phyloP scores from a whole-genome alignment of 2,888 invertebrate genomes.

The Euplagia quadripunctaria region DNA sequence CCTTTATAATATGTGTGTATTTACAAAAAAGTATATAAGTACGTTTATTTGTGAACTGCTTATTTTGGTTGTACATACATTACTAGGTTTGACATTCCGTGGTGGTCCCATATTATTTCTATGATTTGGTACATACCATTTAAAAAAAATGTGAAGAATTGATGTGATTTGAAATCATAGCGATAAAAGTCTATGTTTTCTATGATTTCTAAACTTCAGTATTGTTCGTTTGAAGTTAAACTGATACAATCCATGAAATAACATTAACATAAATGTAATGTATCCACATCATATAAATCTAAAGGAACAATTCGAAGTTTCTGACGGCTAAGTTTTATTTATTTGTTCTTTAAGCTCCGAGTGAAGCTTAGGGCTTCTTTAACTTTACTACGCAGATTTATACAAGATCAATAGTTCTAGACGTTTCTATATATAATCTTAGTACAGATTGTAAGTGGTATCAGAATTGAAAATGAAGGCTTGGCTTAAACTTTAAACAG shows the following conservation, averaged over 20 bases:
- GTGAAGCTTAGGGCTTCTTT: constrained; percentile 32
- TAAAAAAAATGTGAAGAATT: no score
- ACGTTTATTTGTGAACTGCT: no score
- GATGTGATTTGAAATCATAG: no score
- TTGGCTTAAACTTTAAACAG: constrained; percentile 57
- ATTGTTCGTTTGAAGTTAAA: background rate
- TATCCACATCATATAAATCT: background rate
- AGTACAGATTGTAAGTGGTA: constrained; percentile 32
- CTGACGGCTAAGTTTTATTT: constrained; percentile 36
- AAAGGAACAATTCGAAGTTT: constrained; percentile 19
- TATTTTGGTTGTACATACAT: no score
- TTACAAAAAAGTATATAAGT: no score
- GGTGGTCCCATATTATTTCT: no score
- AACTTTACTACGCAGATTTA: constrained; percentile 35
- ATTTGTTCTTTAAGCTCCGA: constrained; percentile 42
- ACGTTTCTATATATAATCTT: constrained; percentile 46
- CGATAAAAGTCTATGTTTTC: no score
- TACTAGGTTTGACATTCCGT: no score
- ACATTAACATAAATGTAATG: background rate
- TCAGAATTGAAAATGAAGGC: constrained; percentile 31
- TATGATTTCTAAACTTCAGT: no score
- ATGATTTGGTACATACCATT: no score
- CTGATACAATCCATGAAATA: background rate
- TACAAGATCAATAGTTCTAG: constrained; percentile 36
- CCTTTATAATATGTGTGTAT: no score